Evolutionary conservation across 2,888 invertebrate genomes (phyloP).

Genomic region (Lysandra bellargus): DNA sequence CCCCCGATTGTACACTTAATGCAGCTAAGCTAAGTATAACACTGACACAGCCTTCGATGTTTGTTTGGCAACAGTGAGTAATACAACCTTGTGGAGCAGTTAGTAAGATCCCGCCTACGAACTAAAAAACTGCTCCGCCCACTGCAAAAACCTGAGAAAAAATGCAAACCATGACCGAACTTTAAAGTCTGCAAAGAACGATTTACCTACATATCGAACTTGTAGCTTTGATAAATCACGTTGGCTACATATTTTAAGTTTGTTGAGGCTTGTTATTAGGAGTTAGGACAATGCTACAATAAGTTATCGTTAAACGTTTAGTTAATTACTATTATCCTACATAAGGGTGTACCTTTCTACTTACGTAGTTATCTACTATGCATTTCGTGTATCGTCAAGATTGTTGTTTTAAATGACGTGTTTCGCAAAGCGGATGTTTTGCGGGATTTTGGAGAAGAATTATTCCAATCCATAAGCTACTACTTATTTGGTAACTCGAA

Average conservation of each 20-base stretch:
- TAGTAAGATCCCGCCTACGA: slow-evolving; percentile 67
- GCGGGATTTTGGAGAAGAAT: too few relatives aligned
- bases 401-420: too few relatives aligned
- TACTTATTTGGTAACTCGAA: too few relatives aligned
- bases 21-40: background rate
- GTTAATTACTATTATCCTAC: background rate
- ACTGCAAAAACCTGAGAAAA: slow-evolving; percentile 57
- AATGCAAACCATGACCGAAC: slow-evolving; percentile 43
- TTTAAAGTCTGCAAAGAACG: slow-evolving; percentile 47
- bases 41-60: slow-evolving; percentile 37
- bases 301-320: background rate
- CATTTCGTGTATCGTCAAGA: background rate
- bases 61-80: slow-evolving; percentile 53
- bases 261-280: background rate
- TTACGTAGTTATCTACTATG: background rate
- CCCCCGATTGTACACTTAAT: background rate
- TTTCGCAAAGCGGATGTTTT: background rate
- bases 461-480: too few relatives aligned
- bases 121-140: slow-evolving; percentile 69
- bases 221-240: background rate
- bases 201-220: background rate
- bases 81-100: slow-evolving; percentile 63
- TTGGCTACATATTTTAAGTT: background rate
- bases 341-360: background rate
- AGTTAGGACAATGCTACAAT: background rate